Base-by-base conservation (phyloP, 2,797 vertebrate species). In the Pipistrellus pipistrellus region DNA sequence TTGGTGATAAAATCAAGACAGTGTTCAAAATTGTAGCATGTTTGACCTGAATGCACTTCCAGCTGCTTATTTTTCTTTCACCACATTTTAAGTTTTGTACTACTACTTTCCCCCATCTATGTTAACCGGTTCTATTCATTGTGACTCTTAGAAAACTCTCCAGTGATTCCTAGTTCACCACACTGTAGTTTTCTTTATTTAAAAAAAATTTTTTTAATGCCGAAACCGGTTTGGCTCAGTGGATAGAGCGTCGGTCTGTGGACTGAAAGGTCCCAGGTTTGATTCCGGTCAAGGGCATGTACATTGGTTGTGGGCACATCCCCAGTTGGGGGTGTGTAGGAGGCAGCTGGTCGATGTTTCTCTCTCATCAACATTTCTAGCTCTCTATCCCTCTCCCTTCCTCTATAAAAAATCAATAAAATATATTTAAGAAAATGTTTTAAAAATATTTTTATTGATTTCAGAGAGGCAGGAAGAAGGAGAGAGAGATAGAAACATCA, bases 21-120 rank as follows among this genome's bases (percentile, higher is more conserved):
- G 6, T 64, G 20, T 51, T 12, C 14, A 38, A 18, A 85, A 94
- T 82, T 94, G 68, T 77, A 81, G 51, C 7, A 32, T 72, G 53
- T 68, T 62, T 92, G 69, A 53, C 18, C 59, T 27, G 53, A 93
- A 55, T 53, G 48, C 0, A 41, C 4, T 83, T 69, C 20, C 35
- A 35, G 59, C 25, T 82, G 57, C 14, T 91, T 84, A 41, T 68
- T 96, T 93, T 92, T 83, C 35, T 72, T 85, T 88, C 21, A 72
- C 0, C 48, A 21, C 1, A 41, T 48, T 77, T 94, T 85, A 35
- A 46, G 32, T 82, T 90, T 57, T 3, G 32, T 48, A 55, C 30
- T 48, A 55, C 30, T 44, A 32, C n/a, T 73, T 35, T 82, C 12
- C 30, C 17, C 10, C 23, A 62, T 20, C 53, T 10, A 0, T 85